These are phyloP conservation scores for Cranoglanis bouderius DNA, from an alignment of 2,113 vertebrate species.

Conservation along the genomic window DNA sequence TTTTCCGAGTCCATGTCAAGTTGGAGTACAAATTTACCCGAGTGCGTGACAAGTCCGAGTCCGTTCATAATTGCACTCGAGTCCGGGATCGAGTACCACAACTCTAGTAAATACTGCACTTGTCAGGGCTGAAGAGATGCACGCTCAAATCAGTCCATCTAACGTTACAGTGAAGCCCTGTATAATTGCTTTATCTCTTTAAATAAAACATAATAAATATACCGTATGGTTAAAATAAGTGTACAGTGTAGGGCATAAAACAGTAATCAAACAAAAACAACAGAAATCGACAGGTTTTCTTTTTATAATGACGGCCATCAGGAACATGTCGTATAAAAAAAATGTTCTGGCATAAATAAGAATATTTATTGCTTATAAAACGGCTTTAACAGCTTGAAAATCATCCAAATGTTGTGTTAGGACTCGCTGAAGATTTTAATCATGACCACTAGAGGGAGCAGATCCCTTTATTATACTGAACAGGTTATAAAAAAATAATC, in stretches of 20 bases:
- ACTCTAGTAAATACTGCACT: no score
- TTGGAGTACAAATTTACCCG: no score
- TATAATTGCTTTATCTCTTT: not conserved
- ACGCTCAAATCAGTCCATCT: not conserved
- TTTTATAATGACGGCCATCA: not conserved
- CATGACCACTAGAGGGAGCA: slow-evolving; percentile 11
- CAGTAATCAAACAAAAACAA: not conserved
- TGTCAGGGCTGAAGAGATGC: not conserved
- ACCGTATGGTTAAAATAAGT: not conserved
- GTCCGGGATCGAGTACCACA: no score
- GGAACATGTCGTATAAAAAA: not conserved
- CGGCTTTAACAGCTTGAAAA: not conserved
- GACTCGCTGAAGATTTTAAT: not conserved
- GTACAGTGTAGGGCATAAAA: not conserved
- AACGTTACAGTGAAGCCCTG: not conserved
- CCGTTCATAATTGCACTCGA: no score
- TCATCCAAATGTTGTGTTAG: not conserved
- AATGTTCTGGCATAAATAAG: not conserved
- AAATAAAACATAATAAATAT: not conserved
- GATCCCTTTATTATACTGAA: not conserved
- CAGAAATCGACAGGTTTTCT: not conserved
- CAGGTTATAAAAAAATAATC: not conserved
- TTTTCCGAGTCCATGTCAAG: no score
- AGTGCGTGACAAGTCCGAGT: no score
- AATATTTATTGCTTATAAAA: not conserved